These are phyloP conservation scores for Sebastolobus altivelis DNA, from an alignment of 2,797 vertebrate species.

Conservation along the genomic window DNA sequence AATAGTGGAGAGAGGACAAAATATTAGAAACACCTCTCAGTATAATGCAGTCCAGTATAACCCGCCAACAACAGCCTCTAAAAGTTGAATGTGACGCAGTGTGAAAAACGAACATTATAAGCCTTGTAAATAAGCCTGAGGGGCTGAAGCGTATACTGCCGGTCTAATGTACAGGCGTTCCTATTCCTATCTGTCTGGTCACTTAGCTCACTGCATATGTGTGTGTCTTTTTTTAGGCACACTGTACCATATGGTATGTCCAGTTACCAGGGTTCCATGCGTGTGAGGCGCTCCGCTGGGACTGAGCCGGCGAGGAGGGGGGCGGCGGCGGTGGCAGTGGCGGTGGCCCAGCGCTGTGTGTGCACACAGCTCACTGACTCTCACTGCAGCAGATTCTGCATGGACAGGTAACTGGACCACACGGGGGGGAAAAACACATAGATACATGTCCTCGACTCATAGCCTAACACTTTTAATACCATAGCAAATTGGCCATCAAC, in stretches of 20 bases:
- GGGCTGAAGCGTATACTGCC: background rate
- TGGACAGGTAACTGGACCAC: slow-evolving; percentile 65
- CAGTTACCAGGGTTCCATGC: slow-evolving; percentile 86
- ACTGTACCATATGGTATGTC: slow-evolving; percentile 94
- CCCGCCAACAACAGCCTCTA: too few species aligned
- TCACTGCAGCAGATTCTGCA: slow-evolving; percentile 78
- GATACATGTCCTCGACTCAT: background rate
- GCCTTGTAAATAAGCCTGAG: too few species aligned
- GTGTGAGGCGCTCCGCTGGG: slow-evolving; percentile 82
- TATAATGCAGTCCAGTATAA: slow-evolving; percentile 7
- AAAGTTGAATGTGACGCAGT: background rate
- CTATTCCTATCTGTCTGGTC: background rate
- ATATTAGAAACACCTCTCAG: slow-evolving; percentile 9
- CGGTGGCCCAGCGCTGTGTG: slow-evolving; percentile 67
- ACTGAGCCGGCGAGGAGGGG: background rate
- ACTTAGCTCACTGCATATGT: background rate
- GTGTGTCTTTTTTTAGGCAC: slow-evolving; percentile 79
- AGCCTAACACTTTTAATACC: background rate
- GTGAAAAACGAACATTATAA: background rate
- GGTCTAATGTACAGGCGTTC: background rate
- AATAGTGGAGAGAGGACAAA: background rate
- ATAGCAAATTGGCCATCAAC: too few species aligned
- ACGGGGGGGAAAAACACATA: background rate
- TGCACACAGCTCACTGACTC: slow-evolving; percentile 67
- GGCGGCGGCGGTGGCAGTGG: too few species aligned